A percentile compares a stretch with the other conserved stretches of the same genome.
These are phyloP conservation scores for Papilio protenor DNA, from an alignment of 2,888 invertebrate genomes.

Conservation along the genomic window DNA sequence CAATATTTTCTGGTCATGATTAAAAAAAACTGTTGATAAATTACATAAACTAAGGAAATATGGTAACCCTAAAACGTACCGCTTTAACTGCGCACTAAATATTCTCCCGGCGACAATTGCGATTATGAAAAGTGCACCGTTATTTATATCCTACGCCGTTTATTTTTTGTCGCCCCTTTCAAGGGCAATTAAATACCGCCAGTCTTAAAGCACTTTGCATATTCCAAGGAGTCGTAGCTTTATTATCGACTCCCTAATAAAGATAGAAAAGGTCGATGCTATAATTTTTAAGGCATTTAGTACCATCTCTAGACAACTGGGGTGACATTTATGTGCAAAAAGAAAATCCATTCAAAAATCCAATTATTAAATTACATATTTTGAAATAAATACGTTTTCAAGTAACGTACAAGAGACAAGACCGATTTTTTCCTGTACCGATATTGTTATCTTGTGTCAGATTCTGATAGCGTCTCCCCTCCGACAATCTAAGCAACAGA, in stretches of 20 bases:
- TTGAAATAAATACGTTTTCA: constrained; percentile 20
- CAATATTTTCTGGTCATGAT: neutral
- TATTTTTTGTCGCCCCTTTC: constrained; percentile 84
- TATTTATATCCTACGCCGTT: constrained; percentile 80
- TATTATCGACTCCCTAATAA: constrained; percentile 74
- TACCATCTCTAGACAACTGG: neutral
- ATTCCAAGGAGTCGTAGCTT: constrained; percentile 67
- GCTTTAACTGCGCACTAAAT: constrained; percentile 83
- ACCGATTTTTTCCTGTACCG: constrained; percentile 58
- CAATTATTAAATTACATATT: constrained; percentile 44
- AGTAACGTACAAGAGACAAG: neutral
- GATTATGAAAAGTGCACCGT: constrained; percentile 85
- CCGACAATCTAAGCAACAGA: constrained; percentile 49
- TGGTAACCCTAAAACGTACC: constrained; percentile 55
- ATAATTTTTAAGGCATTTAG: constrained; percentile 38
- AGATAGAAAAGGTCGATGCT: constrained; percentile 72
- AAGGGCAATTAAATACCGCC: constrained; percentile 84
- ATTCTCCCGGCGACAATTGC: constrained; percentile 84
- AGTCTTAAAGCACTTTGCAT: constrained; percentile 82
- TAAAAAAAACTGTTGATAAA: constrained; percentile 20
- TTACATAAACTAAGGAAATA: constrained; percentile 8
- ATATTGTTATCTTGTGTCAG: constrained; percentile 69
- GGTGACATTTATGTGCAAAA: neutral
- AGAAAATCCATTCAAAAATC: neutral
- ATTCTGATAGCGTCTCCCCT: constrained; percentile 69